Evolutionary conservation across 2,797 vertebrate genomes (phyloP).

Genomic region (Rhabdomys pumilio): DNA sequence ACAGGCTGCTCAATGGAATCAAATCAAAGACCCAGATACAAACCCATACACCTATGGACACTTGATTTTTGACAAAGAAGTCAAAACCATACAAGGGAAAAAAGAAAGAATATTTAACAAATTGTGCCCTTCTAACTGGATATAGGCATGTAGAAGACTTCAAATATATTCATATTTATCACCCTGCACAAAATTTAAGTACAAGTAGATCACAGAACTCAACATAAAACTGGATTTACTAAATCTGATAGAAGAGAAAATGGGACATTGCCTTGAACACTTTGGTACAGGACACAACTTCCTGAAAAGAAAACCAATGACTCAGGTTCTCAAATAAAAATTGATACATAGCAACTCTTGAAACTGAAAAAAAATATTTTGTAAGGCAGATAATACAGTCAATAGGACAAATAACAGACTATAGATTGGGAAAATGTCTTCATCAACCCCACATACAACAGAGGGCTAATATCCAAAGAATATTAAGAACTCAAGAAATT

Average conservation of each 20-base stretch:
- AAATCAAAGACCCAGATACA: background rate
- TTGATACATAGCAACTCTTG: background rate
- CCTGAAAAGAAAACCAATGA: too few relatives aligned
- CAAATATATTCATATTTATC: background rate
- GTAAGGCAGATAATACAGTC: background rate
- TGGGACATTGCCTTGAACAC: too few relatives aligned
- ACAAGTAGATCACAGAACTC: background rate
- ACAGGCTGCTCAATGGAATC: background rate
- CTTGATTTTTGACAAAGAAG: background rate
- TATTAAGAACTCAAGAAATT: background rate
- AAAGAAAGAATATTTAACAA: background rate
- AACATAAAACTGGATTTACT: background rate
- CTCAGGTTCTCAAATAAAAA: background rate
- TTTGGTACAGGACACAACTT: background rate
- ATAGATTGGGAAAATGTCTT: background rate
- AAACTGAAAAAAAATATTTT: background rate
- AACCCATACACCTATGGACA: background rate
- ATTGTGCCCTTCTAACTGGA: background rate
- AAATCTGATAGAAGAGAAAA: too few relatives aligned
- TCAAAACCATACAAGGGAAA: background rate
- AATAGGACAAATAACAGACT: too few relatives aligned
- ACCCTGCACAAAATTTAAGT: background rate
- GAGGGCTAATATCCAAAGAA: background rate
- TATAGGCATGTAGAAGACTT: background rate
- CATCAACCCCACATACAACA: background rate